Evolutionary conservation across 2,113 vertebrate genomes (phyloP).

Genomic region (Mungos mungo): DNA sequence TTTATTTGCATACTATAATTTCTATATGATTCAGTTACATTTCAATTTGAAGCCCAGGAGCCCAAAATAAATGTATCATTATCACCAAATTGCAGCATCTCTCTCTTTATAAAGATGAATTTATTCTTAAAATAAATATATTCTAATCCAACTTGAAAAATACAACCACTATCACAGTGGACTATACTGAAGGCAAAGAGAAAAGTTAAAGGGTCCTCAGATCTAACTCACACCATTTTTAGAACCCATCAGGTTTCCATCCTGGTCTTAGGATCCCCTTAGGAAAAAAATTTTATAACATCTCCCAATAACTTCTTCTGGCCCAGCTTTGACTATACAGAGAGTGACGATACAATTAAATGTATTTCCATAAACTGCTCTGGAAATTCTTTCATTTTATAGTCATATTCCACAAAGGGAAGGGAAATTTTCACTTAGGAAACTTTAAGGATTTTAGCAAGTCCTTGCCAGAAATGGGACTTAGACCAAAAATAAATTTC

Average conservation of each 20-base stretch:
- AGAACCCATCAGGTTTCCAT: background rate
- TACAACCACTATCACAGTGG: background rate
- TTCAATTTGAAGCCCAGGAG: background rate
- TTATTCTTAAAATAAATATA: constrained; percentile 7
- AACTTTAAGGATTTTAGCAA: background rate
- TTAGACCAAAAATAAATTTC: background rate
- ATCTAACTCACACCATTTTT: background rate
- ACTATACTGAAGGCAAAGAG: background rate
- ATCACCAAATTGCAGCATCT: background rate
- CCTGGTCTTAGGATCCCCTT: background rate
- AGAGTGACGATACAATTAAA: background rate
- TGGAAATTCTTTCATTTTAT: background rate
- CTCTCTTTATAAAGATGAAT: constrained; percentile 23
- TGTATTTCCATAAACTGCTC: background rate
- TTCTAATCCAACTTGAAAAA: constrained; percentile 17
- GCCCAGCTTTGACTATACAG: background rate
- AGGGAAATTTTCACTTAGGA: background rate
- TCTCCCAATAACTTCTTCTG: background rate
- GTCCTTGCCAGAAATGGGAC: background rate
- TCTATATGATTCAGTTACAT: constrained; percentile 26
- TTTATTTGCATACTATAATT: background rate
- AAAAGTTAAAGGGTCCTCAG: background rate
- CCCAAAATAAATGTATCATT: background rate
- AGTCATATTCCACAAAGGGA: background rate
- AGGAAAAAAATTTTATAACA: background rate